Conservation (phyloP, 2,888 invertebrate species). For the Sarcophaga subvicina region DNA sequence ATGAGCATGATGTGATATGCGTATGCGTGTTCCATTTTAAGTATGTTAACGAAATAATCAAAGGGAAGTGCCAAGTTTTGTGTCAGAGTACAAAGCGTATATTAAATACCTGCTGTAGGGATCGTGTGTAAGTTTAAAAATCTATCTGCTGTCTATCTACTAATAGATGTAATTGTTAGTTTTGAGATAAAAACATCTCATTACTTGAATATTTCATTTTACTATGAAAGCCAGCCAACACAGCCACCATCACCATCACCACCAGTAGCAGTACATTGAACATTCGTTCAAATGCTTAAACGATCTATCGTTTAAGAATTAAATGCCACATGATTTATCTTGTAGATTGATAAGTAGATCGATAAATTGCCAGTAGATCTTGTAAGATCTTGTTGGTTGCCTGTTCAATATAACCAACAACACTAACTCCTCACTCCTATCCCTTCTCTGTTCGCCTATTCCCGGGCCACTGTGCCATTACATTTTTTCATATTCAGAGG, state of each 20-base stretch:
- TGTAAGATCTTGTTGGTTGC: conserved; percentile 72
- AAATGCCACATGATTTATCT: conserved; percentile 80
- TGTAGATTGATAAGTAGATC: conserved; percentile 80
- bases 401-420: no score
- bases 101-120: no score
- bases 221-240: neutral
- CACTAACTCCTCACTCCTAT: neutral
- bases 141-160: conserved; percentile 43
- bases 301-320: conserved; percentile 70
- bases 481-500: no score
- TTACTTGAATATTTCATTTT: conserved; percentile 54
- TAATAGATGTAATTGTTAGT: conserved; percentile 61
- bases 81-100: no score
- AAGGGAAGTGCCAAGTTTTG: no score
- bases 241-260: conserved; percentile 11
- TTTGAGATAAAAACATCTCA: conserved; percentile 67
- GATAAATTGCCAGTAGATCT: conserved; percentile 65
- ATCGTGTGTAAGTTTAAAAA: neutral
- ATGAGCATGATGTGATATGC: no score
- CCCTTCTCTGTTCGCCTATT: neutral
- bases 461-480: no score
- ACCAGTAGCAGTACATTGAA: neutral
- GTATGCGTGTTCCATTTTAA: no score
- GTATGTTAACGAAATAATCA: no score
- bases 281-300: conserved; percentile 39